Conservation (phyloP, 2,888 invertebrate species). For the Thymelicus lineola region DNA sequence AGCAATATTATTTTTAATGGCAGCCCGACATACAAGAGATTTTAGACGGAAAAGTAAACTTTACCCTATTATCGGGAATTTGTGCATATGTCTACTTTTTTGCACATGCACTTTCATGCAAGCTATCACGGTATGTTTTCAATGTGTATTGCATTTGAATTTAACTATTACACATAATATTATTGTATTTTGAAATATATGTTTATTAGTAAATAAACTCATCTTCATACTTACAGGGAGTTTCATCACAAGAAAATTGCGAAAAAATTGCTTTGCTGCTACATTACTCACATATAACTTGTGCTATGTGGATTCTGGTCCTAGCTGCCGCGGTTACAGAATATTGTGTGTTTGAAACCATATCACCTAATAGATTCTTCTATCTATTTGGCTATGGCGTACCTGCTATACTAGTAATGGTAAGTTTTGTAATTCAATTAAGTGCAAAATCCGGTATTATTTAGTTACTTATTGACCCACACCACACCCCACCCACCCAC, state of each 20-base stretch:
- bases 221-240: constrained; percentile 74
- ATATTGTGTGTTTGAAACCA: constrained; percentile 86
- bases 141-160: constrained; percentile 2
- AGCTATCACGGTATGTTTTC: constrained; percentile 84
- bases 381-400: constrained; percentile 86
- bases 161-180: neutral
- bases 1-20: constrained; percentile 71
- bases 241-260: constrained; percentile 86
- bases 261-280: constrained; percentile 87
- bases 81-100: constrained; percentile 85
- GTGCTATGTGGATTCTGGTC: constrained; percentile 89
- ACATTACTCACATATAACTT: constrained; percentile 89
- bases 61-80: constrained; percentile 85
- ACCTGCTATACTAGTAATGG: constrained; percentile 88
- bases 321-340: constrained; percentile 81
- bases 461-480: too few species aligned
- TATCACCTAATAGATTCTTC: constrained; percentile 84
- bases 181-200: neutral
- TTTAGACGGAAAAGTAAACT: constrained; percentile 79
- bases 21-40: constrained; percentile 69
- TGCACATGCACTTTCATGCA: constrained; percentile 87
- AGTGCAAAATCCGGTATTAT: too few species aligned
- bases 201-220: neutral
- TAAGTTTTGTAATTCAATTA: constrained; percentile 61
- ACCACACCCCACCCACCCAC: too few species aligned